A percentile compares a stretch with the other conserved stretches of the same genome.
Conservation (phyloP, 2,888 invertebrate species). For the Hemaris fuciformis region DNA sequence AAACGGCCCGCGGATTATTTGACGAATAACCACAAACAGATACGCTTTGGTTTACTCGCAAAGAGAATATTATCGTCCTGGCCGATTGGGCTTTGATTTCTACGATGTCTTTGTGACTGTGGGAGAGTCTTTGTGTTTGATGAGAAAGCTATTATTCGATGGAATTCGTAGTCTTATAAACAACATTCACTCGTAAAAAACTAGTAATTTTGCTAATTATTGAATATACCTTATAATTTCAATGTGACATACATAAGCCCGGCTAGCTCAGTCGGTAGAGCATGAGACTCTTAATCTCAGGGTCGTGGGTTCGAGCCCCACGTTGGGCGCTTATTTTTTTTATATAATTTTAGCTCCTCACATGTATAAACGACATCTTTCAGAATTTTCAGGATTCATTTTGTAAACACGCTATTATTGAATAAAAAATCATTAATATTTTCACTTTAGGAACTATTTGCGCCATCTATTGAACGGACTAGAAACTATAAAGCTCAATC, state of each 20-base stretch:
- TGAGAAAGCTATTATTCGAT: too few species aligned
- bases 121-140: too few species aligned
- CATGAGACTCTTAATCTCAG: slow-evolving; percentile 83
- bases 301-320: slow-evolving; percentile 83
- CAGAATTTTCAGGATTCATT: background rate
- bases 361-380: background rate
- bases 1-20: slow-evolving; percentile 12
- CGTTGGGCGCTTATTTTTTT: slow-evolving; percentile 72
- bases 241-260: slow-evolving; percentile 27
- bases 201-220: background rate
- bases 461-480: background rate
- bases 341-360: background rate
- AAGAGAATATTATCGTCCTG: background rate
- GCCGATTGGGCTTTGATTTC: too few species aligned
- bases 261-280: slow-evolving; percentile 80
- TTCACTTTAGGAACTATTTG: background rate
- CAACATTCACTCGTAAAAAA: background rate
- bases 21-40: background rate
- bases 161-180: too few species aligned
- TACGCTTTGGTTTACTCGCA: background rate
- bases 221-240: slow-evolving; percentile 21
- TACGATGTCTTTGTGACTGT: too few species aligned
- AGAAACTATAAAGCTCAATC: background rate
- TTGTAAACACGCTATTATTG: background rate
- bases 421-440: background rate